phyloP scores from a whole-genome alignment of 2,797 vertebrate genomes.

The Malurus splendens region DNA sequence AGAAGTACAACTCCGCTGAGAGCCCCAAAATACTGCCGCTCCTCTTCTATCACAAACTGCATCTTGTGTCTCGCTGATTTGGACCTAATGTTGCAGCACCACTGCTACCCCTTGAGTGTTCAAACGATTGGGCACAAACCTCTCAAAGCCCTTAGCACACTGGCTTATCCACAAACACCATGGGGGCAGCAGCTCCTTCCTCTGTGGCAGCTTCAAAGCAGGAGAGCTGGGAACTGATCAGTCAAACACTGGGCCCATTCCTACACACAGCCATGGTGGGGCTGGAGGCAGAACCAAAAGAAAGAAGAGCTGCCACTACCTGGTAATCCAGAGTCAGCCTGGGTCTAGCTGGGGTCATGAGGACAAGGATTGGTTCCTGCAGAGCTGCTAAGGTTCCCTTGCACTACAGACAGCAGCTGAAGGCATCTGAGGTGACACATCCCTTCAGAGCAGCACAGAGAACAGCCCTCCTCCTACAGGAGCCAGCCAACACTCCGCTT shows the following conservation, averaged over 20 bases:
- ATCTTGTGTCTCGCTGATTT: neutral
- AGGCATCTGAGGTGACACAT: neutral
- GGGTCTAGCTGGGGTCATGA: neutral
- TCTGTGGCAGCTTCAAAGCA: neutral
- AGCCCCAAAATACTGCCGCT: neutral
- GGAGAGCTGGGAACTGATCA: neutral
- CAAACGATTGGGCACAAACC: neutral
- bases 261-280: neutral
- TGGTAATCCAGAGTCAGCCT: neutral
- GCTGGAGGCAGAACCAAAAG: neutral
- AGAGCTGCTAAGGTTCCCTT: neutral
- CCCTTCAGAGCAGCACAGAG: neutral
- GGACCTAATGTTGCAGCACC: neutral
- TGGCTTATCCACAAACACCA: neutral
- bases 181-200: neutral
- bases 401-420: neutral
- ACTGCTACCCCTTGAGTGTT: neutral
- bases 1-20: neutral
- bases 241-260: fast-evolving
- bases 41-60: neutral
- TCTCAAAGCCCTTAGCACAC: neutral
- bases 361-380: neutral
- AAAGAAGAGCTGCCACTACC: neutral
- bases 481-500: neutral
- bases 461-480: neutral